Evolutionary conservation across 2,113 vertebrate species (phyloP), one percentile per base, ranked within the genome.

Genomic region (Oreocharis arfaki): DNA sequence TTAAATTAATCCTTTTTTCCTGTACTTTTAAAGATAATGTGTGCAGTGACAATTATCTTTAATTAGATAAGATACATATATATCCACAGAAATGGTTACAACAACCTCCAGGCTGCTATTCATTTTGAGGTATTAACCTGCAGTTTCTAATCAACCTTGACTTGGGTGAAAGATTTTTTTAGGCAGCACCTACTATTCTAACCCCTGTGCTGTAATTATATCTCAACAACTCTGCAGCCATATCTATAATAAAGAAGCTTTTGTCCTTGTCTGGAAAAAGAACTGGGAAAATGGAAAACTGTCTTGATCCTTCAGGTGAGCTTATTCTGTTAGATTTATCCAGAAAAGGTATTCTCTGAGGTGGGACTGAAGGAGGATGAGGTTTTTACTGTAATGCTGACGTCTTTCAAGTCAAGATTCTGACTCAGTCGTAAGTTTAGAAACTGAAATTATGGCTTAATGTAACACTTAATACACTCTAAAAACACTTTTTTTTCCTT

Each of bases 401-500:
- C 8, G n/a, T 49, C 19, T 7, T n/a, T 35, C 18, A 37, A 46
- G n/a, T 41, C 26, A 28, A 52, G 23, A 23, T 30, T 65, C 19
- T 81, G 30, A 37, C 5, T 37, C 22, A 33, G 17, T 42, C 1
- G 0, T 23, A 41, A 55, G 3, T 61, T 49, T 28, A 41, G 23
- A 68, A 67, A 46, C 16, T 39, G 30, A 80, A 86, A 85, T 28
- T 8, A 13, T 41, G 16, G 17, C 12, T 50, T 73, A 30, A 47
- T 46, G 2, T 1, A 63, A 10, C 24, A 68, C 17, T 5, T 35
- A 33, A 20, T 5, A 1, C 10, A 22, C 21, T 59, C 12, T 24
- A 23, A 64, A 87, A 35, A 0, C 7, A 39, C 0, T 2, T 0
- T 0, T 20, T 57, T 69, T 49, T 57, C n/a, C n/a, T n/a, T 82